phyloP scores from a whole-genome alignment of 2,888 invertebrate species.

The Cyclophora albipunctata region DNA sequence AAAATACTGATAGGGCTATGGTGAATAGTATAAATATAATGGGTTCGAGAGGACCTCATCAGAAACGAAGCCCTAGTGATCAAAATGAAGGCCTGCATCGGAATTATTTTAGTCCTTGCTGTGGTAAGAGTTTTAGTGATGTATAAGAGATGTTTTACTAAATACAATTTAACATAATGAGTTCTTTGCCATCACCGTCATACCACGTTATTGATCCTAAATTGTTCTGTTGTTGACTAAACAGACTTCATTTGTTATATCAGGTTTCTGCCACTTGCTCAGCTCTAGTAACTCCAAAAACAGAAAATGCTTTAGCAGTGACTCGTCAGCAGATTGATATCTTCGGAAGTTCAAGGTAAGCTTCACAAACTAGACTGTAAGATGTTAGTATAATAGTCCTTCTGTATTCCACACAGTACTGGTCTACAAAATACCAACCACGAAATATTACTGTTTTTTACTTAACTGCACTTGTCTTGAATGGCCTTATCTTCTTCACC shows the following conservation, averaged over 20 bases:
- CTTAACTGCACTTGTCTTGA: too few species aligned
- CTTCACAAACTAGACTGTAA: neutral
- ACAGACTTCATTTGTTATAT: neutral
- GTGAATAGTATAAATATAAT: conserved; percentile 48
- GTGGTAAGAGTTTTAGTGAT: conserved; percentile 24
- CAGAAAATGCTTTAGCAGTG: conserved; percentile 21
- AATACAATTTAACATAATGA: too few species aligned
- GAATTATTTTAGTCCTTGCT: conserved; percentile 29
- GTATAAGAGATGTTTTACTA: neutral
- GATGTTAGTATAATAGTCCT: too few species aligned
- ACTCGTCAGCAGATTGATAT: conserved; percentile 31
- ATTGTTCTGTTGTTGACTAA: neutral
- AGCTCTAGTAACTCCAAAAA: conserved; percentile 28
- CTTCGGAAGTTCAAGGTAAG: conserved; percentile 32
- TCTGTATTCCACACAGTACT: too few species aligned
- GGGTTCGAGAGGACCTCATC: conserved; percentile 13
- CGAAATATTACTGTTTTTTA: too few species aligned
- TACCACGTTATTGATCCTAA: neutral
- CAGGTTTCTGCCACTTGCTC: conserved; percentile 5
- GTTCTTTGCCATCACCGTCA: too few species aligned
- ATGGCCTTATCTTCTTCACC: too few species aligned
- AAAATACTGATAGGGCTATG: conserved; percentile 28
- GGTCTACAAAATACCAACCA: too few species aligned
- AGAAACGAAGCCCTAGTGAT: conserved; percentile 8
- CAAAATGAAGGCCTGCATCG: conserved; percentile 34